Evolutionary conservation across 2,113 vertebrate genomes (phyloP), one percentile per base, ranked within the genome.

Genomic region (Tychaedon coryphoeus): DNA sequence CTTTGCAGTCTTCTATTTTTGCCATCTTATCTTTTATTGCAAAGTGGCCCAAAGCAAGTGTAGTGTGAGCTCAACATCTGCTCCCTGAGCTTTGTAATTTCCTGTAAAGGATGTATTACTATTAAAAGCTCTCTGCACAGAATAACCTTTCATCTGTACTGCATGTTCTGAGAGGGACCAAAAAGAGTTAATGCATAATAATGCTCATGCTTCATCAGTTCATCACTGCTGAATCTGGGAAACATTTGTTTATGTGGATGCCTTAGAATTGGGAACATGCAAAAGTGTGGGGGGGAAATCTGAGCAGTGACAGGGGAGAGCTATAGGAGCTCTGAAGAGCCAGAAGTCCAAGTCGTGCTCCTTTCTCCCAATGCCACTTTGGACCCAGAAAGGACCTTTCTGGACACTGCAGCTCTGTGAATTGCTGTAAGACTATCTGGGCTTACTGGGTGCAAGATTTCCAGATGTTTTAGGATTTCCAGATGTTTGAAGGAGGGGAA

Each of bases 1-100:
- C 83, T 95, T 38, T 87, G 47, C 69, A 84, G 73, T 69, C 61
- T 84, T 83, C 78, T 94, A 20, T 50, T 96, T 94, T 82, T 94
- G 78, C 62, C 19, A 2, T 74, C 56, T 90, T 86, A 43, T 43
- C 53, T 92, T 91, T 38, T 79, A 17, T 65, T 67, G 62, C 71
- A 29, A 43, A 82, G 38, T 94, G 60, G 47, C 62, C 67, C 45
- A 83, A 66, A 69, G 31, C 51, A 66, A 85, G 62, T 34, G 47
- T 65, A 36, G 58, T 17, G 1, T 31, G 70, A 90, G 67, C 47
- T 79, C 60, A 72, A 14, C 62, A 40, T 76, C 90, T 94, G 73
- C 54, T 90, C 74, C 42, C 58, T 43, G 74, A 78, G 76, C 76
- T 78, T 33, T 57, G 25, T 57, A 17, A 71, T 58, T 78, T 79